Evolutionary conservation across 2,888 invertebrate genomes (phyloP).

Genomic region (Diabrotica balteata): DNA sequence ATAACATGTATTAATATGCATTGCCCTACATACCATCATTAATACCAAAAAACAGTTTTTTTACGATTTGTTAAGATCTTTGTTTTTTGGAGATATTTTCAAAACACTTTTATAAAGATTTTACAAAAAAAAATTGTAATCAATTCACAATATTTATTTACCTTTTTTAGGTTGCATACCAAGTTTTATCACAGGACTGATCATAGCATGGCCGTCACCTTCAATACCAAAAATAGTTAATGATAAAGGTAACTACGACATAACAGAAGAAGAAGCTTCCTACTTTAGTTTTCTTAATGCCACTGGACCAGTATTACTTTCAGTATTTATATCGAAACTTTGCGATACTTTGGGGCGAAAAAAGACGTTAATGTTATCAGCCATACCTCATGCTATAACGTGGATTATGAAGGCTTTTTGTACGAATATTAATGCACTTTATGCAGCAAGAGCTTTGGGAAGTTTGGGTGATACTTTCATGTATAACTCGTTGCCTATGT

Average conservation of each 20-base stretch:
- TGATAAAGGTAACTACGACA: constrained; percentile 46
- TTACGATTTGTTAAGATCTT: too few relatives aligned
- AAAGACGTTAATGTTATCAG: constrained; percentile 44
- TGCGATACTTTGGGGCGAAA: constrained; percentile 50
- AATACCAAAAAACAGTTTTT: too few relatives aligned
- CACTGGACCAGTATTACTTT: constrained; percentile 36
- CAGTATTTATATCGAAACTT: constrained; percentile 44
- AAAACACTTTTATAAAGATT: too few relatives aligned
- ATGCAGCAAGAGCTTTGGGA: constrained; percentile 44
- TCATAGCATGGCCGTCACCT: constrained; percentile 44
- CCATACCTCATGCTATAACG: constrained; percentile 45
- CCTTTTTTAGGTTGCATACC: constrained; percentile 16
- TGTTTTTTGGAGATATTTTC: too few relatives aligned
- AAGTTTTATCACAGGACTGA: constrained; percentile 18
- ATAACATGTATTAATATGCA: too few relatives aligned
- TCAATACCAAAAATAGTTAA: constrained; percentile 50
- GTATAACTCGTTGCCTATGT: constrained; percentile 47
- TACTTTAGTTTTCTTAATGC: constrained; percentile 53
- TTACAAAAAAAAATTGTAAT: too few relatives aligned
- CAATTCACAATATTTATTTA: too few relatives aligned
- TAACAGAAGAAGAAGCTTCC: constrained; percentile 52
- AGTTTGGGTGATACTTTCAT: constrained; percentile 48
- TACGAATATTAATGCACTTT: constrained; percentile 45
- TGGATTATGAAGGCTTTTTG: constrained; percentile 45
- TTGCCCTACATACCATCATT: too few relatives aligned